Base-by-base conservation (phyloP, 1,140 invertebrate genomes). In the Bathynomus jamesi region DNA sequence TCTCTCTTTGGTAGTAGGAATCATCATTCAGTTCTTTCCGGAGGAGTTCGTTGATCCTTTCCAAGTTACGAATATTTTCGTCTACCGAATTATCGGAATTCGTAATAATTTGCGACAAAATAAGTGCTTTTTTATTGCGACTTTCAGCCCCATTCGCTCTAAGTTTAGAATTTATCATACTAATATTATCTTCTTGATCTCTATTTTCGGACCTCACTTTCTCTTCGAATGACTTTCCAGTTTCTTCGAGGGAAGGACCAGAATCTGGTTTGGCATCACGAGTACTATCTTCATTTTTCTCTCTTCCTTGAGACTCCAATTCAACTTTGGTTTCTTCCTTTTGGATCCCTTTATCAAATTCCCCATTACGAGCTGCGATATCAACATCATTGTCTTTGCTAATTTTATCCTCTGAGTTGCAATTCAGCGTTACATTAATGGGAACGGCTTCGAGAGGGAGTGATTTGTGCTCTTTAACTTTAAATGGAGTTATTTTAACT, bases 261-360 rank as follows among this genome's bases (percentile, higher is more conserved):
- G 40, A 1, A 53, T 53, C 40, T 28, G n/a, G 5, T 28, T 60
- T 25, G 66, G 24, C n/a, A 11, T 46, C 27, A 13, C 10, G 13
- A 25, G 0, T 21, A 7, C 69, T 61, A 29, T 63, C 61, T 10
- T 69, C 28, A 40, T 61, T 60, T 3, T 68, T 53, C 28, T 72
- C 72, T 21, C 62, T 65, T 40, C 28, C 30, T 8, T 28, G 21
- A 10, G 40, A 28, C 21, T 65, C 40, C 28, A 29, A 17, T 3
- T 73, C 28, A 2, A 24, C 10, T 11, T 63, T 25, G 21, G 11
- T 28, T 63, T 63, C 61, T 11, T 63, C 61, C 17, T 53, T 32
- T 53, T 53, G 11, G 40, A 1, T 53, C 21, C 21, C 40, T 21
- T 21, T 21, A 53, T 53, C 21, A 17, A 17, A 11, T 53, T 53